Percentiles rank a stretch among this genome's conserved stretches.
Evolutionary conservation across 92 coral and sea anemone species (phyloP).

Genomic region (Galaxea fascicularis): DNA sequence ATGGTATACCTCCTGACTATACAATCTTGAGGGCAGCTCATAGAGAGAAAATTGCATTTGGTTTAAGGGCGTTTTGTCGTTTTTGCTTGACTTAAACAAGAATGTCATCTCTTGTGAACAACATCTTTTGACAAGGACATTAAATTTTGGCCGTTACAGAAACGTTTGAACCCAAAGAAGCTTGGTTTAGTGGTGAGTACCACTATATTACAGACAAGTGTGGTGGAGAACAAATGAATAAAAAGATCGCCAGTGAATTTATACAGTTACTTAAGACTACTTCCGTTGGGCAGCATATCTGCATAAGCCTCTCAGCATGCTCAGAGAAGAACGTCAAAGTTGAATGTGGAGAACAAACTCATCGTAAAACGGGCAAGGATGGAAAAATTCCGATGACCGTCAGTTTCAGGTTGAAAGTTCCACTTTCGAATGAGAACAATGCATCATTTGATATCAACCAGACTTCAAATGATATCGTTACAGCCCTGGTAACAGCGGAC

Average conservation of each 20-base stretch:
- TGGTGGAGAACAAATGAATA: constrained; percentile 15
- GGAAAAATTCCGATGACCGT: constrained; percentile 2
- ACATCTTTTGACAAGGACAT: background rate
- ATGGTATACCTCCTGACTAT: too few species aligned
- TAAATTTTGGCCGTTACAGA: background rate
- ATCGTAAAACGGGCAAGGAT: constrained; percentile 26
- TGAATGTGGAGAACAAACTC: constrained; percentile 34
- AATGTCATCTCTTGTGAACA: background rate
- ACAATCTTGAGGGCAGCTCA: too few species aligned
- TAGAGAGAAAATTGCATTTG: too few species aligned
- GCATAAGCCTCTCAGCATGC: constrained; percentile 11
- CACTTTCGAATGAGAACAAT: background rate
- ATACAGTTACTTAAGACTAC: constrained; percentile 4
- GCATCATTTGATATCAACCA: constrained; percentile 39
- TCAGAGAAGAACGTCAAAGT: constrained; percentile 44
- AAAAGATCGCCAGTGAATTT: constrained; percentile 33
- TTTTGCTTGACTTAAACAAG: background rate
- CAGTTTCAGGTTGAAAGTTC: constrained; percentile 11
- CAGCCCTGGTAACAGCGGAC: constrained; percentile 41
- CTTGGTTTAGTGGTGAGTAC: constrained; percentile 17
- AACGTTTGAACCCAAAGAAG: background rate
- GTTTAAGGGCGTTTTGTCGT: background rate
- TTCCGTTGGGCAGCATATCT: constrained; percentile 14
- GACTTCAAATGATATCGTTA: constrained; percentile 34
- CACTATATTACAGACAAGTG: constrained; percentile 41